A percentile compares a stretch with the other conserved stretches of the same genome.
Conservation (phyloP, 2,888 invertebrate species). For the Dasysyrphus tricinctus region DNA sequence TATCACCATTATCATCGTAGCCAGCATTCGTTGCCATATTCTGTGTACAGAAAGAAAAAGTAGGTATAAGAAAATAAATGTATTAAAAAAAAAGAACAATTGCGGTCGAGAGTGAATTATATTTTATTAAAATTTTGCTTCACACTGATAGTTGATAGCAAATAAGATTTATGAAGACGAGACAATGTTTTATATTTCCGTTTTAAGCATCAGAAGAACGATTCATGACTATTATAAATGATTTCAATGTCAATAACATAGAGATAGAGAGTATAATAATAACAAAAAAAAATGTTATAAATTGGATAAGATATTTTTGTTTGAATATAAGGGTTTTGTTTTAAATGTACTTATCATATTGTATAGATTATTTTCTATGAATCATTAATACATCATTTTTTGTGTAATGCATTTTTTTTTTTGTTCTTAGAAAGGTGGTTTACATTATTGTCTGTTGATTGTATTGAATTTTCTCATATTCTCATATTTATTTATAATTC, state of each 20-base stretch:
- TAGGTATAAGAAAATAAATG: constrained; percentile 18
- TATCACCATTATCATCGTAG: constrained; percentile 69
- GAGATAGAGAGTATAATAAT: background rate
- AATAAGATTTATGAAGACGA: constrained; percentile 10
- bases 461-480: background rate
- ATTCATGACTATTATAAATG: background rate
- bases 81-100: constrained; percentile 12
- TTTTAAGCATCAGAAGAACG: constrained; percentile 19
- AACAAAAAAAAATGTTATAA: background rate
- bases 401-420: too few species aligned
- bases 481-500: constrained; percentile 1
- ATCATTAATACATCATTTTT: background rate
- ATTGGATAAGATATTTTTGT: background rate
- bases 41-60: constrained; percentile 41
- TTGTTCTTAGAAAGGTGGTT: constrained; percentile 7
- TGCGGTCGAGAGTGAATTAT: constrained; percentile 56
- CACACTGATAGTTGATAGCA: constrained; percentile 48
- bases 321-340: background rate
- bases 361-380: background rate
- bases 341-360: background rate
- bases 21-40: constrained; percentile 72
- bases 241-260: constrained; percentile 44
- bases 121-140: constrained; percentile 47
- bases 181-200: constrained; percentile 50
- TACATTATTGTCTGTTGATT: background rate